phyloP scores from a whole-genome alignment of 1,140 invertebrate genomes.

The Cepaea nemoralis region DNA sequence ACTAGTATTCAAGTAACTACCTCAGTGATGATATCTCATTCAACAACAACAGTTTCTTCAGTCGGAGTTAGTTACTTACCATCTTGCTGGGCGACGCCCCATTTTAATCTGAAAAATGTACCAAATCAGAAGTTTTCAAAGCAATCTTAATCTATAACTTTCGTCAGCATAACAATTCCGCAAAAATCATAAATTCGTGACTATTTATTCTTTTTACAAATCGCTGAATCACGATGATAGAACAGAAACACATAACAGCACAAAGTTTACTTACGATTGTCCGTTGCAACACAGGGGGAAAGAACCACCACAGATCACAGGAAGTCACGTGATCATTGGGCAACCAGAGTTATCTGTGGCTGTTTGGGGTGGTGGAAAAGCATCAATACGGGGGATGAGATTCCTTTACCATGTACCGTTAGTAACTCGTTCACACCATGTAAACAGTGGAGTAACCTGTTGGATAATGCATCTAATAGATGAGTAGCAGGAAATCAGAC shows the following conservation, averaged over 20 bases:
- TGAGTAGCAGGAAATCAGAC: background rate
- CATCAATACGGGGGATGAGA: background rate
- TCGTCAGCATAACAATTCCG: no score
- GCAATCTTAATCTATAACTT: background rate
- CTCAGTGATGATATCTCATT: no score
- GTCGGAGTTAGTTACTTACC: no score
- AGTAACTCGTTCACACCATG: no score
- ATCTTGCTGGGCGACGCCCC: conserved; percentile 79
- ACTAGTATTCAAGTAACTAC: no score
- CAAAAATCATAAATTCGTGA: no score
- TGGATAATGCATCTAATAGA: background rate
- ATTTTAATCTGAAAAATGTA: conserved; percentile 71
- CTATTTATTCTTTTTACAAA: background rate
- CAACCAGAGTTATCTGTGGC: background rate
- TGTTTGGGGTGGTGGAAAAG: background rate
- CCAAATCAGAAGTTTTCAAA: background rate
- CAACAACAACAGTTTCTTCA: no score
- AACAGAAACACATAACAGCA: background rate
- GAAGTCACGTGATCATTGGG: conserved; percentile 50
- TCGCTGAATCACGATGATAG: background rate
- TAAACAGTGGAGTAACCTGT: background rate
- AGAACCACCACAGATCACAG: conserved; percentile 42
- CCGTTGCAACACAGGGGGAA: background rate
- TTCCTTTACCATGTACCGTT: background rate
- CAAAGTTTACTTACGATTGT: no score